Percentiles rank a stretch among this genome's conserved stretches.
These are phyloP conservation scores for Pandemis cinnamomeana DNA, from an alignment of 2,888 invertebrate species.

Conservation along the genomic window DNA sequence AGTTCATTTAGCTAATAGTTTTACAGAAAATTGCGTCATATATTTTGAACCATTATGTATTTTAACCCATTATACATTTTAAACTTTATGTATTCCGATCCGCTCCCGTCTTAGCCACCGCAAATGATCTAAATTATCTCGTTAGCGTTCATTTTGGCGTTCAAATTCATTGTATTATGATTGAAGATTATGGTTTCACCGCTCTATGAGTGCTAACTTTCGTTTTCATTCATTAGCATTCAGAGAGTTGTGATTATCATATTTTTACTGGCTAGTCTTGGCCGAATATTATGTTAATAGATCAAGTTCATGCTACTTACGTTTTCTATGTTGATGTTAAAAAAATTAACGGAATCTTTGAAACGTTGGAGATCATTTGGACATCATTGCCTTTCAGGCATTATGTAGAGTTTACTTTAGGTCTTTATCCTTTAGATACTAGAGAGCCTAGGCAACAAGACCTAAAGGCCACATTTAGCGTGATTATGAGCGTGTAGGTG, in stretches of 20 bases:
- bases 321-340: not conserved
- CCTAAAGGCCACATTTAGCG: too few species aligned
- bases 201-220: constrained; percentile 22
- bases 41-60: too few species aligned
- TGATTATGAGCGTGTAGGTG: too few species aligned
- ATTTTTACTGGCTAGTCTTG: constrained; percentile 4
- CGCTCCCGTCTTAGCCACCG: not conserved
- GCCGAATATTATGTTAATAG: not conserved
- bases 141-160: constrained; percentile 4
- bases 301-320: not conserved
- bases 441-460: too few species aligned
- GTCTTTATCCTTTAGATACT: too few species aligned
- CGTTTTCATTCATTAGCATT: constrained; percentile 32
- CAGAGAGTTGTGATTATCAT: constrained; percentile 29
- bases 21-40: too few species aligned
- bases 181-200: constrained; percentile 18
- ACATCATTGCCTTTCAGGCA: too few species aligned
- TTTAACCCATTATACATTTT: too few species aligned
- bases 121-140: constrained; percentile 22
- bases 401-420: too few species aligned
- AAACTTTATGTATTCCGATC: too few species aligned
- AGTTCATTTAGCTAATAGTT: too few species aligned
- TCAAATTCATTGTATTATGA: constrained; percentile 1
- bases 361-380: not conserved
- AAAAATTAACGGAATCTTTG: not conserved